Evolutionary conservation across 1,140 invertebrate genomes (phyloP).

Genomic region (Uloborus diversus): DNA sequence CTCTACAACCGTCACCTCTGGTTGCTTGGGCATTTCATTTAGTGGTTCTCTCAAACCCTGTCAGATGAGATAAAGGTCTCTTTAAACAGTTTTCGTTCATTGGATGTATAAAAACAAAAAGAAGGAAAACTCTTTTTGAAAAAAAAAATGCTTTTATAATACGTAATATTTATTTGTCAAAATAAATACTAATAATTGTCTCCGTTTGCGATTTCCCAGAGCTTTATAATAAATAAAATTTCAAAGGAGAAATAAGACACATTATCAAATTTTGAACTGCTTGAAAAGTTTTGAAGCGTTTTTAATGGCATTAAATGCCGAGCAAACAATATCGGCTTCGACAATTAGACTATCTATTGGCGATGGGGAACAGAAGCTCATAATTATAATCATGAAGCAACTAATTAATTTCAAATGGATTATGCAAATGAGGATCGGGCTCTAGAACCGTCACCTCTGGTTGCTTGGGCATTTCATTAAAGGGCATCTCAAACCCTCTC

Average conservation of each 20-base stretch:
- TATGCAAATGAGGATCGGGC: conserved; percentile 17
- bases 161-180: too few species aligned
- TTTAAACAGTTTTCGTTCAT: too few species aligned
- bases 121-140: too few species aligned
- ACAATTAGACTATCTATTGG: conserved; percentile 24
- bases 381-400: conserved; percentile 29
- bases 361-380: conserved; percentile 19
- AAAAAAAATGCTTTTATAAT: too few species aligned
- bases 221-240: too few species aligned
- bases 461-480: neutral
- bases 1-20: neutral
- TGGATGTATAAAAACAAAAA: too few species aligned
- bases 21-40: neutral
- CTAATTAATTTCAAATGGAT: conserved; percentile 36
- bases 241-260: too few species aligned
- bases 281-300: neutral
- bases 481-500: neutral
- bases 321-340: neutral
- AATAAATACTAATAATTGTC: too few species aligned
- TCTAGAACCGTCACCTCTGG: neutral
- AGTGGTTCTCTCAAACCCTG: neutral
- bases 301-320: neutral
- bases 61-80: neutral
- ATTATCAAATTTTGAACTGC: neutral
- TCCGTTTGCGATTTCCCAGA: too few species aligned